These are phyloP conservation scores for Ennomos fuscantarius DNA, from an alignment of 2,888 invertebrate genomes.

Conservation along the genomic window DNA sequence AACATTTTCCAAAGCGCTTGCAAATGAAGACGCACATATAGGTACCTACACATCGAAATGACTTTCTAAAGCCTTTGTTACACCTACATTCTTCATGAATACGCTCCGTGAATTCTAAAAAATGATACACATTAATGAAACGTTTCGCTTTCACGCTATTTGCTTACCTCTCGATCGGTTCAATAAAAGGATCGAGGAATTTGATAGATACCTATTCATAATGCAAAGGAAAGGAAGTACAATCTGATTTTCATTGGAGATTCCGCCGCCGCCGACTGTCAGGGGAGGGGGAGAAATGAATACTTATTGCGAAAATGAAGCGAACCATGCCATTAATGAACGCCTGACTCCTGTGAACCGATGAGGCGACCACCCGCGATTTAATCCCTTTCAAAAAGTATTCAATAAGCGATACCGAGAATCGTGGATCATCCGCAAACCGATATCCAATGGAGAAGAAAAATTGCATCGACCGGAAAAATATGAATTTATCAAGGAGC, in stretches of 20 bases:
- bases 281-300: slow-evolving; percentile 67
- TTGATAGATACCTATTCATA: slow-evolving; percentile 73
- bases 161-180: slow-evolving; percentile 63
- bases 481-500: slow-evolving; percentile 46
- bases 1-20: slow-evolving; percentile 71
- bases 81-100: slow-evolving; percentile 52
- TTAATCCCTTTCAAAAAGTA: slow-evolving; percentile 79
- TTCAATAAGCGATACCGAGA: slow-evolving; percentile 74
- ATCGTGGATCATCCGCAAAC: slow-evolving; percentile 60
- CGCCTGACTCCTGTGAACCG: slow-evolving; percentile 64
- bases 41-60: slow-evolving; percentile 56
- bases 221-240: slow-evolving; percentile 76
- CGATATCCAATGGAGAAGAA: slow-evolving; percentile 58
- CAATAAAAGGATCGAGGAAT: slow-evolving; percentile 69
- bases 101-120: slow-evolving; percentile 47
- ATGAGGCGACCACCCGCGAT: slow-evolving; percentile 52
- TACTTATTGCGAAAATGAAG: slow-evolving; percentile 83
- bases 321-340: slow-evolving; percentile 75
- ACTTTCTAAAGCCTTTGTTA: slow-evolving; percentile 64
- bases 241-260: slow-evolving; percentile 80
- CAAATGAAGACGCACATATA: slow-evolving; percentile 65
- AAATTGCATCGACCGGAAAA: slow-evolving; percentile 59
- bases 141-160: slow-evolving; percentile 59
- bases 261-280: slow-evolving; percentile 42
- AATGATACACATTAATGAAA: slow-evolving; percentile 62